Evolutionary conservation across 2,113 vertebrate species (phyloP).

Genomic region (Artemisiospiza belli): DNA sequence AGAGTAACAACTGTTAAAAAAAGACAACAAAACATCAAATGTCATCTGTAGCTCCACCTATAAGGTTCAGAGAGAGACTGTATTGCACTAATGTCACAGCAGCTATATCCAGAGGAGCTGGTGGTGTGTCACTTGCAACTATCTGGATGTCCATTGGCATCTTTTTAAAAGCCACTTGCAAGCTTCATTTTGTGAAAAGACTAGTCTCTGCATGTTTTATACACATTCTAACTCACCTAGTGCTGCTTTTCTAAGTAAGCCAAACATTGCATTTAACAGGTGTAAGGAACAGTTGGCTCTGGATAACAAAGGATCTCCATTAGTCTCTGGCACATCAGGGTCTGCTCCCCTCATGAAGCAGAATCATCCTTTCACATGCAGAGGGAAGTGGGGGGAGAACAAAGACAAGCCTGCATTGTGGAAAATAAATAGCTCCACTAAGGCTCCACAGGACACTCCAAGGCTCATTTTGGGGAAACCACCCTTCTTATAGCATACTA

Average conservation of each 20-base stretch:
- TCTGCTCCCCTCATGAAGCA: background rate
- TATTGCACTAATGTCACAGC: background rate
- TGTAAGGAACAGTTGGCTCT: background rate
- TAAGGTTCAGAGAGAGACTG: background rate
- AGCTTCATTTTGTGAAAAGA: background rate
- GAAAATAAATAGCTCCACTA: constrained; percentile 7
- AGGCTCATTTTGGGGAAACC: background rate
- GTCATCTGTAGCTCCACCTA: background rate
- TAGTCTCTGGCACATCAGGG: background rate
- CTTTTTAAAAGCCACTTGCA: background rate
- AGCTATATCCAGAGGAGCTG: background rate
- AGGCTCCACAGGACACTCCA: background rate
- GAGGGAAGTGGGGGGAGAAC: background rate
- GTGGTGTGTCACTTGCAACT: background rate
- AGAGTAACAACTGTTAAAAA: background rate
- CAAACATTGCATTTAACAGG: background rate
- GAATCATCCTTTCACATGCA: background rate
- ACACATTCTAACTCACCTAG: background rate
- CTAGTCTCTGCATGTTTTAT: background rate
- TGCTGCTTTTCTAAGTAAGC: background rate
- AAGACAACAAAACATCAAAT: background rate
- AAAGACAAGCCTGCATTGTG: background rate
- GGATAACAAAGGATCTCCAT: background rate
- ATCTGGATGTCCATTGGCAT: background rate
- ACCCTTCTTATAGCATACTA: background rate